Conservation (phyloP, 2,888 invertebrate genomes). For the Eupelmus urozonus region DNA sequence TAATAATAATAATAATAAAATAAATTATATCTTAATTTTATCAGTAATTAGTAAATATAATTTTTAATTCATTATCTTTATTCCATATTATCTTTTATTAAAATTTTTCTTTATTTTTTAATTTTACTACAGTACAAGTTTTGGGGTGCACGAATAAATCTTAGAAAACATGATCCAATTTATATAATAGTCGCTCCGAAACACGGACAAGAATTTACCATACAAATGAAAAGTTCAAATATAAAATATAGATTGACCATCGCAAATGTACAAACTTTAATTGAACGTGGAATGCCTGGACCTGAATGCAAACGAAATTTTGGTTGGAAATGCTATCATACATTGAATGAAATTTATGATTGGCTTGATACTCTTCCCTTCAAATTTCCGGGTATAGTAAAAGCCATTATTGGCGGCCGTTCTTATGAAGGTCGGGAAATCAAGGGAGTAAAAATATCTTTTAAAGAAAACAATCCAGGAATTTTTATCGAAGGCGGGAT, state of each 20-base stretch:
- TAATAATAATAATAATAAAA: no score
- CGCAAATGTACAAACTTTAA: slow-evolving; percentile 80
- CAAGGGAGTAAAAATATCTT: slow-evolving; percentile 66
- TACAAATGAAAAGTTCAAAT: slow-evolving; percentile 74
- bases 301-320: slow-evolving; percentile 69
- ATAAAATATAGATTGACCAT: slow-evolving; percentile 78
- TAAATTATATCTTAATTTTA: no score
- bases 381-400: slow-evolving; percentile 77
- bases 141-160: slow-evolving; percentile 66
- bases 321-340: slow-evolving; percentile 81
- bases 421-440: slow-evolving; percentile 59
- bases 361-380: slow-evolving; percentile 80
- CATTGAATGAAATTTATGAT: slow-evolving; percentile 79
- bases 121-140: slow-evolving; percentile 73
- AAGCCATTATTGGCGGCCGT: slow-evolving; percentile 72
- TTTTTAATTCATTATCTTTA: neutral
- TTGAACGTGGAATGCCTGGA: slow-evolving; percentile 62
- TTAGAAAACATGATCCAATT: no score
- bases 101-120: neutral
- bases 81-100: no score
- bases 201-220: slow-evolving; percentile 77
- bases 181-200: slow-evolving; percentile 82
- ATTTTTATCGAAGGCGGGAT: slow-evolving; percentile 83
- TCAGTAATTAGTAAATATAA: no score
- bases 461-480: slow-evolving; percentile 77